Conservation (phyloP, 2,888 invertebrate species). For the Drosophila melanosoma region DNA sequence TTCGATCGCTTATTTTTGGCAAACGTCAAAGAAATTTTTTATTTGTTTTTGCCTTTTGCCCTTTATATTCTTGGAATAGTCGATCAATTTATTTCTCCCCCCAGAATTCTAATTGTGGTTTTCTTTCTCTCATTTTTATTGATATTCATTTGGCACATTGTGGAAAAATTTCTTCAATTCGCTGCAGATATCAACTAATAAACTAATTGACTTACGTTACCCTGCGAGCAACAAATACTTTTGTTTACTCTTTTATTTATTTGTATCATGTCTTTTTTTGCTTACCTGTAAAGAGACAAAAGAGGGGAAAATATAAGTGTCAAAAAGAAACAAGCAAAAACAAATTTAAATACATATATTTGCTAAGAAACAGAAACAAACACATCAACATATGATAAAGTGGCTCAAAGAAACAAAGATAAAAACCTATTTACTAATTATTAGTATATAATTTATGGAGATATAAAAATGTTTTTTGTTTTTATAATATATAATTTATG, state of each 20-base stretch:
- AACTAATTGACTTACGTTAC: conserved; percentile 72
- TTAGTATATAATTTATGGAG: background rate
- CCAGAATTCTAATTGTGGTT: conserved; percentile 37
- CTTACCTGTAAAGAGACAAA: conserved; percentile 74
- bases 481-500: conserved; percentile 29
- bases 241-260: conserved; percentile 20
- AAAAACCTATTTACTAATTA: background rate
- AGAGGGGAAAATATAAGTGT: conserved; percentile 34
- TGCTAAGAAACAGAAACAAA: conserved; percentile 56
- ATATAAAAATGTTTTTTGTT: conserved; percentile 3
- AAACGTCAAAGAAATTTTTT: conserved; percentile 9
- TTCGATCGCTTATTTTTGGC: conserved; percentile 59
- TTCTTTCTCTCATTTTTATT: conserved; percentile 57
- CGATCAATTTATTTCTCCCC: conserved; percentile 46
- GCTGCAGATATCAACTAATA: conserved; percentile 12
- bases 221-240: conserved; percentile 5
- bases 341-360: conserved; percentile 3
- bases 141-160: conserved; percentile 62
- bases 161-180: conserved; percentile 65
- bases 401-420: background rate
- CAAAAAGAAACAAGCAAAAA: conserved; percentile 57
- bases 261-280: conserved; percentile 25
- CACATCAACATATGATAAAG: conserved; percentile 52
- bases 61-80: conserved; percentile 6
- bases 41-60: background rate